Conservation (phyloP, 2,888 invertebrate genomes). For the Aphidoletes aphidimyza region DNA sequence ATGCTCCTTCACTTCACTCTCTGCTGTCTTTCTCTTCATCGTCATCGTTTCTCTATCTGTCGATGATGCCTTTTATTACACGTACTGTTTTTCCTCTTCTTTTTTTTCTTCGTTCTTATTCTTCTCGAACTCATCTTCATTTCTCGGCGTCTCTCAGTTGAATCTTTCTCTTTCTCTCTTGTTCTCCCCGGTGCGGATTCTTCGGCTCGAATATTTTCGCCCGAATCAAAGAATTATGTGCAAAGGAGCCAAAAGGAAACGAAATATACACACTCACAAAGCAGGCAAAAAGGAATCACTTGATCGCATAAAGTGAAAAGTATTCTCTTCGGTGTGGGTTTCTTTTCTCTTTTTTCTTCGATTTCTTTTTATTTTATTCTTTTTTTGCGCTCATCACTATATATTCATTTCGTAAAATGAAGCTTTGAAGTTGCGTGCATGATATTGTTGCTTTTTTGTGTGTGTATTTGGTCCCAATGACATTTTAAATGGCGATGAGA, state of each 20-base stretch:
- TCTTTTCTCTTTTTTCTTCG: not conserved
- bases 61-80: too few relatives aligned
- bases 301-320: constrained; percentile 49
- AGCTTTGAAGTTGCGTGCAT: constrained; percentile 31
- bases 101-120: not conserved
- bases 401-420: not conserved
- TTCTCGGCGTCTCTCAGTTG: not conserved
- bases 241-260: not conserved
- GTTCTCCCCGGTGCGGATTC: not conserved
- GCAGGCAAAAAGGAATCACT: constrained; percentile 25
- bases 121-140: constrained; percentile 37
- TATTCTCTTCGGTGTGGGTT: not conserved
- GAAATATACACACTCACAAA: not conserved
- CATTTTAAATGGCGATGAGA: not conserved
- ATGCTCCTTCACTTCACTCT: not conserved
- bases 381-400: not conserved
- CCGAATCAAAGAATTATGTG: not conserved
- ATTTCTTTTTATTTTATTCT: not conserved
- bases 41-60: not conserved
- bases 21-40: not conserved
- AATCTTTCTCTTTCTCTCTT: not conserved
- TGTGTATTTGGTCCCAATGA: too few relatives aligned
- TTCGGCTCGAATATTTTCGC: not conserved
- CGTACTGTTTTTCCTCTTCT: too few relatives aligned
- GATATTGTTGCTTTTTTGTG: not conserved